Conservation (phyloP, 2,888 invertebrate genomes). For the Pyrgus malvae region DNA sequence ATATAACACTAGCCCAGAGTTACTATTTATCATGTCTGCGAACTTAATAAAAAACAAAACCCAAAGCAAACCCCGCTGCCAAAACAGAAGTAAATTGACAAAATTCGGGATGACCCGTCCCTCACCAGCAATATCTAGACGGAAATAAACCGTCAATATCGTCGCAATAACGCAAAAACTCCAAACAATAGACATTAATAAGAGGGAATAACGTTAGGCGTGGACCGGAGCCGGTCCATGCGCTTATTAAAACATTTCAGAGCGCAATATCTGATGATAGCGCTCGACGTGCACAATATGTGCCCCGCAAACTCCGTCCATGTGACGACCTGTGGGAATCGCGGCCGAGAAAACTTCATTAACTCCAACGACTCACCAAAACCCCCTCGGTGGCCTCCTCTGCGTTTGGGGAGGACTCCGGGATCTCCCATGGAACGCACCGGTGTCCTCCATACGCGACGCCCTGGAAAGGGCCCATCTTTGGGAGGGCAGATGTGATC, state of each 20-base stretch:
- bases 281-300: slow-evolving; percentile 76
- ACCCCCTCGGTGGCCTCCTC: too few relatives aligned
- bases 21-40: too few relatives aligned
- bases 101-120: slow-evolving; percentile 24
- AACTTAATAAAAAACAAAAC: slow-evolving; percentile 3
- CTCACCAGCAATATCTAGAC: slow-evolving; percentile 24
- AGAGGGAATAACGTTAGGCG: slow-evolving; percentile 58
- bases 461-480: too few relatives aligned
- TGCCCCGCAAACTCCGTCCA: slow-evolving; percentile 72
- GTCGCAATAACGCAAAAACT: slow-evolving; percentile 72
- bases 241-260: slow-evolving; percentile 81
- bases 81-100: slow-evolving; percentile 23
- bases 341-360: slow-evolving; percentile 81
- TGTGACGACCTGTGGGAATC: slow-evolving; percentile 82
- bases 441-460: too few relatives aligned
- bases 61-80: slow-evolving; percentile 9
- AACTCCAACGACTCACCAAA: slow-evolving; percentile 72
- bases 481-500: too few relatives aligned
- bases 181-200: slow-evolving; percentile 80
- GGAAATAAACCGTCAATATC: slow-evolving; percentile 50
- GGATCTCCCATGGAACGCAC: too few relatives aligned
- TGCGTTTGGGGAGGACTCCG: too few relatives aligned
- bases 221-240: slow-evolving; percentile 62
- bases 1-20: too few relatives aligned
- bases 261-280: slow-evolving; percentile 73